Percentiles rank a stretch among this genome's conserved stretches.
phyloP scores from a whole-genome alignment of 2,113 vertebrate genomes.

The Xiphophorus maculatus region DNA sequence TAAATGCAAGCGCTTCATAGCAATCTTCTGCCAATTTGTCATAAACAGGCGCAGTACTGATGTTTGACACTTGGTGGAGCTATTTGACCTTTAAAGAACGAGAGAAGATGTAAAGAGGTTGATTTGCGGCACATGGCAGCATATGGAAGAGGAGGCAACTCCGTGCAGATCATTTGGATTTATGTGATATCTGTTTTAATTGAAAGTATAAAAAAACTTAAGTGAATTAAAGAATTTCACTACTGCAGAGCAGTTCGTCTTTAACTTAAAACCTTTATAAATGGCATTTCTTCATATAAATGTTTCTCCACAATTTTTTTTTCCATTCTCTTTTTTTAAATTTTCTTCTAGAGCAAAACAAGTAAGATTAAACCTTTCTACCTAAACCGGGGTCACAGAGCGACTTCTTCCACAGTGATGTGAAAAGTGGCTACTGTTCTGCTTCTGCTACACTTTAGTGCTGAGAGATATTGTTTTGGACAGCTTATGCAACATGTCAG shows the following conservation, averaged over 20 bases:
- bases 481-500: constrained; percentile 74
- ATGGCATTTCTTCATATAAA: neutral
- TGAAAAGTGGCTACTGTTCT: constrained; percentile 43
- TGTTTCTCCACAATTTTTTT: neutral
- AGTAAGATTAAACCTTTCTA: constrained; percentile 28
- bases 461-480: constrained; percentile 56
- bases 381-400: constrained; percentile 31
- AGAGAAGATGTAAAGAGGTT: neutral
- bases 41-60: neutral
- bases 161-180: neutral
- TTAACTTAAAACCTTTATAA: neutral
- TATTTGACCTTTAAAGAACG: constrained; percentile 5
- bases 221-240: neutral
- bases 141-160: constrained; percentile 50
- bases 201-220: constrained; percentile 20
- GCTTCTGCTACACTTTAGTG: constrained; percentile 30
- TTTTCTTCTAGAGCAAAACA: constrained; percentile 2
- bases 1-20: neutral
- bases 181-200: constrained; percentile 2
- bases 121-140: neutral
- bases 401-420: constrained; percentile 34
- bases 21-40: neutral
- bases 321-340: fast-evolving
- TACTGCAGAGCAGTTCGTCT: neutral
- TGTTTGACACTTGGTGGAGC: neutral